Conservation (phyloP, 2,888 invertebrate species). For the Pemphredon lugubris region DNA sequence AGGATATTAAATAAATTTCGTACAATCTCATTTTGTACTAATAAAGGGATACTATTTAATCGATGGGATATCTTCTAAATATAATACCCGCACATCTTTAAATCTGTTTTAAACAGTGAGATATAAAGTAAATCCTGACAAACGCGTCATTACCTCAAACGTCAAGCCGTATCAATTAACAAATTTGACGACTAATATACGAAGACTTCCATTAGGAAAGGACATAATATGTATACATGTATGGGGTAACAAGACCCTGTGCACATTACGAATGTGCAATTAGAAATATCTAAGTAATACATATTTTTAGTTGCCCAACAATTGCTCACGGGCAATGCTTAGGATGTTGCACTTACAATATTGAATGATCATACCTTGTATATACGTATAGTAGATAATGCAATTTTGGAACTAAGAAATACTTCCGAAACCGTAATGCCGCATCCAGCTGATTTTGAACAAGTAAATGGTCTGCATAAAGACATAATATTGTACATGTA, state of each 20-base stretch:
- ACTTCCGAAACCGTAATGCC: slow-evolving; percentile 53
- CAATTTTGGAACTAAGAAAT: slow-evolving; percentile 64
- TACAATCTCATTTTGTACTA: slow-evolving; percentile 36
- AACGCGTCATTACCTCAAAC: slow-evolving; percentile 14
- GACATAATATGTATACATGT: slow-evolving; percentile 11
- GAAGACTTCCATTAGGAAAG: slow-evolving; percentile 17
- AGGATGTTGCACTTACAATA: slow-evolving; percentile 30
- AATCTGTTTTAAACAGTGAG: slow-evolving; percentile 20
- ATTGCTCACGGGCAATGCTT: slow-evolving; percentile 42
- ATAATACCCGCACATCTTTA: slow-evolving; percentile 13
- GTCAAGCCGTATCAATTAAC: background rate
- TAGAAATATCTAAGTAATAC: slow-evolving; percentile 21
- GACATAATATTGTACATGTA: slow-evolving; percentile 63
- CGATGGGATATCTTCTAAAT: slow-evolving; percentile 27
- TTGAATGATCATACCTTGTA: slow-evolving; percentile 53
- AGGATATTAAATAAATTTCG: slow-evolving; percentile 23
- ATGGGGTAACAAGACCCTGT: slow-evolving; percentile 17
- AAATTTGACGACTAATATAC: slow-evolving; percentile 13
- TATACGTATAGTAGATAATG: slow-evolving; percentile 56
- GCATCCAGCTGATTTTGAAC: slow-evolving; percentile 39
- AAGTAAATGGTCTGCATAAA: slow-evolving; percentile 42
- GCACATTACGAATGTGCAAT: slow-evolving; percentile 28
- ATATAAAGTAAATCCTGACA: slow-evolving; percentile 16
- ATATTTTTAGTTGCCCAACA: slow-evolving; percentile 46
- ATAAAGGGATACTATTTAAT: slow-evolving; percentile 29